phyloP scores from a whole-genome alignment of 2,113 vertebrate genomes.

The Phoxinus phoxinus region DNA sequence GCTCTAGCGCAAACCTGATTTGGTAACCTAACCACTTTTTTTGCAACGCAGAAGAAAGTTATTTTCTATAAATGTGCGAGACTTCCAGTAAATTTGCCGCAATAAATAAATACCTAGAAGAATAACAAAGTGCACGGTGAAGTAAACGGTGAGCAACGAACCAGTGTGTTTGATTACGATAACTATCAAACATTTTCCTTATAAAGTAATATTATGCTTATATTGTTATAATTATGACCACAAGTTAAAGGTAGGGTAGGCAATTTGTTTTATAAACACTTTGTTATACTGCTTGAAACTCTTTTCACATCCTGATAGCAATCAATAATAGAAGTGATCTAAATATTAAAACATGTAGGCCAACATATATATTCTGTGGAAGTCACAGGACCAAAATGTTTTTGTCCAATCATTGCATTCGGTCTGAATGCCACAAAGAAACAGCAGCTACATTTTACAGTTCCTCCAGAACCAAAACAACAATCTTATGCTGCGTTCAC shows the following conservation, averaged over 20 bases:
- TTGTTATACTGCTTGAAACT: too few species aligned
- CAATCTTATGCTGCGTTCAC: too few species aligned
- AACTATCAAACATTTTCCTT: neutral
- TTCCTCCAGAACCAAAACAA: too few species aligned
- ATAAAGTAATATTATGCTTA: neutral
- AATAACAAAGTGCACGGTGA: neutral
- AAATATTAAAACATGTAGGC: too few species aligned
- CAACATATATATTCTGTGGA: too few species aligned
- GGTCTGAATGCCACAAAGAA: too few species aligned
- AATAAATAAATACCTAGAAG: neutral
- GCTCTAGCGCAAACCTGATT: neutral
- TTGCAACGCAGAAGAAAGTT: neutral
- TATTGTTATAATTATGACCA: neutral
- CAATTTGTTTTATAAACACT: too few species aligned
- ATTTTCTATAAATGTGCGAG: neutral
- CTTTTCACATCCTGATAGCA: too few species aligned
- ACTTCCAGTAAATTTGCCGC: neutral
- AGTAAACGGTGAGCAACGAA: neutral
- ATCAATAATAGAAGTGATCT: too few species aligned
- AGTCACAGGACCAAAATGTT: too few species aligned
- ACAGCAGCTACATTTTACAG: too few species aligned
- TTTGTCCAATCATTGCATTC: too few species aligned
- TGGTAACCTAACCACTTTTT: neutral
- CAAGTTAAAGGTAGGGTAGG: neutral
- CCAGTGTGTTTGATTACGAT: neutral